Conservation (phyloP, 2,888 invertebrate genomes). For the Phania funesta region DNA sequence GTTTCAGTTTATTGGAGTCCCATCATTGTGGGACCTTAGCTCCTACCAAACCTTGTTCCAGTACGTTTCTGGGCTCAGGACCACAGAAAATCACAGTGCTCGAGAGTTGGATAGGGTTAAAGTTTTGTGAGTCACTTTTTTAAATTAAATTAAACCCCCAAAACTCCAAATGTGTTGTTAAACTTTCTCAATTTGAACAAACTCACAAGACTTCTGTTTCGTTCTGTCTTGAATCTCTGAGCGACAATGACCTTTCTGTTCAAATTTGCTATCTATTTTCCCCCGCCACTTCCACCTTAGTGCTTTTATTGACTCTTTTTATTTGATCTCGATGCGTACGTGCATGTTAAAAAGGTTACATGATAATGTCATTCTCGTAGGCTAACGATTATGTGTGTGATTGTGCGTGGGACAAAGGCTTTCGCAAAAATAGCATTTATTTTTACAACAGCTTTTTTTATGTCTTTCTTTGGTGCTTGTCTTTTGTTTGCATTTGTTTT, state of each 20-base stretch:
- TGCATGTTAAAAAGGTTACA: conserved; percentile 54
- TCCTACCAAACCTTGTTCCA: no score
- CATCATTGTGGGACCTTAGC: no score
- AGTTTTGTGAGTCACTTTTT: no score
- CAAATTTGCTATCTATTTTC: conserved; percentile 47
- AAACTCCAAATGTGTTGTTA: no score
- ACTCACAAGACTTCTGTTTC: no score
- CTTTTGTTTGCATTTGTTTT: conserved; percentile 35
- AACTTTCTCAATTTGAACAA: no score
- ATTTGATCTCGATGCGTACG: conserved; percentile 47
- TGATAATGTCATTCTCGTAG: conserved; percentile 27
- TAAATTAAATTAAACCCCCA: no score
- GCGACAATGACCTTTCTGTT: conserved; percentile 46
- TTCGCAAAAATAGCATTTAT: conserved; percentile 48
- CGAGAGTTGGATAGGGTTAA: no score
- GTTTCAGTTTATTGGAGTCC: no score
- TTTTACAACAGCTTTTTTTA: conserved; percentile 16
- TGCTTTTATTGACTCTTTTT: conserved; percentile 41
- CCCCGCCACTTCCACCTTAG: conserved; percentile 6
- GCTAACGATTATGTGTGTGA: not conserved
- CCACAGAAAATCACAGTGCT: no score
- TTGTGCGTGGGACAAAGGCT: conserved; percentile 17
- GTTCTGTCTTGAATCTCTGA: no score
- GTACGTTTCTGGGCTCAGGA: no score
- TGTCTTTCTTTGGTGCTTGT: not conserved